A percentile compares a stretch with the other conserved stretches of the same genome.
Evolutionary conservation across 2,888 invertebrate genomes (phyloP).

Genomic region (Busseola fusca): DNA sequence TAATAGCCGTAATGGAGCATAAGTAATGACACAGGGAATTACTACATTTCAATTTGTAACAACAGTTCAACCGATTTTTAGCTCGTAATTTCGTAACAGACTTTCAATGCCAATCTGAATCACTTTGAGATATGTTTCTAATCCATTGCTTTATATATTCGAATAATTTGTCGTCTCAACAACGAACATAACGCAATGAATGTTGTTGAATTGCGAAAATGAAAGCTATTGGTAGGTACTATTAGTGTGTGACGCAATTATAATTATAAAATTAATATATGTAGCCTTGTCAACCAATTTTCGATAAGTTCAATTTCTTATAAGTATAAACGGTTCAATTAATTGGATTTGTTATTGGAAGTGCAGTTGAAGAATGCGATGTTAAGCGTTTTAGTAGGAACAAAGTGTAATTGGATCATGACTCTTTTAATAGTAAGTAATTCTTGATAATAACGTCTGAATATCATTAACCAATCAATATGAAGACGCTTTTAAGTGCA

Average conservation of each 20-base stretch:
- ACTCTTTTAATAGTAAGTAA: neutral
- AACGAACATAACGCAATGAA: too few species aligned
- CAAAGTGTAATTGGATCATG: neutral
- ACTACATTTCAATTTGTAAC: constrained; percentile 22
- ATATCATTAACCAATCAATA: neutral
- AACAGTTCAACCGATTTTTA: neutral
- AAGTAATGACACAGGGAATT: constrained; percentile 21
- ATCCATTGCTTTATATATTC: too few species aligned
- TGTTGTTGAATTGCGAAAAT: too few species aligned
- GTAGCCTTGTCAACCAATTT: neutral
- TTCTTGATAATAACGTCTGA: neutral
- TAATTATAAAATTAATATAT: neutral
- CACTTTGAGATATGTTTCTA: too few species aligned
- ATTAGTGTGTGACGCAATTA: too few species aligned
- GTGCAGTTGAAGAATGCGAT: neutral
- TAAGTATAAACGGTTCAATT: neutral
- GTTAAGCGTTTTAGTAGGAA: neutral
- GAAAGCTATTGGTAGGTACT: too few species aligned
- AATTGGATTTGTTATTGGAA: neutral
- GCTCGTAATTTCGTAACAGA: too few species aligned
- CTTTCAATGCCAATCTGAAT: too few species aligned
- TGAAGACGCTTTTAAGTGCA: neutral
- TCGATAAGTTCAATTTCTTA: neutral
- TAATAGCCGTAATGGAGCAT: constrained; percentile 14
- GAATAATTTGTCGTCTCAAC: too few species aligned